A percentile compares a stretch with the other conserved stretches of the same genome.
Conservation (phyloP, 2,888 invertebrate genomes). For the Nezara viridula region DNA sequence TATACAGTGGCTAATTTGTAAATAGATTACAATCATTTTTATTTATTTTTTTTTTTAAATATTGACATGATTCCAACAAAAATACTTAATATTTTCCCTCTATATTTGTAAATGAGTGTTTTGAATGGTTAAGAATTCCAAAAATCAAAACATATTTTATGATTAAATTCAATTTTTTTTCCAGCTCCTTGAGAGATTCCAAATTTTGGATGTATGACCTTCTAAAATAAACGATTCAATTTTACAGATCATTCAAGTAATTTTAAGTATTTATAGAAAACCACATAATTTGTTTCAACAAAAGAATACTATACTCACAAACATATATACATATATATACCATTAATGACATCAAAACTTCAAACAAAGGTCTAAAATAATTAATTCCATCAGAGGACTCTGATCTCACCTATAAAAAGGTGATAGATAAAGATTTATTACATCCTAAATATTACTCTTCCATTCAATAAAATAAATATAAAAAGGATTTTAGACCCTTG, state of each 20-base stretch:
- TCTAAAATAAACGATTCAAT: neutral
- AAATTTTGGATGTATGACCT: no score
- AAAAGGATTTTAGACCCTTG: neutral
- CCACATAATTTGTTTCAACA: neutral
- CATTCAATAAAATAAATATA: neutral
- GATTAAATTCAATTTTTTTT: no score
- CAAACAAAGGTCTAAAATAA: neutral
- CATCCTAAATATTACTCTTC: neutral
- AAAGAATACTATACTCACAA: neutral
- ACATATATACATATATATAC: neutral
- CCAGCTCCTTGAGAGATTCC: no score
- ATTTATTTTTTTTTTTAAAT: no score
- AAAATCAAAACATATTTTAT: no score
- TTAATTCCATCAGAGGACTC: neutral
- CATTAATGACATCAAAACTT: neutral
- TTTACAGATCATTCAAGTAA: neutral
- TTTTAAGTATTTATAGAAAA: neutral
- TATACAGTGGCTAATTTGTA: no score
- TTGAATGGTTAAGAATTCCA: no score
- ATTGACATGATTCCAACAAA: no score
- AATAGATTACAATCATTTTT: no score
- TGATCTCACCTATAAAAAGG: neutral
- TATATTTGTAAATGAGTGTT: no score
- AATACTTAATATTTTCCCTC: no score
- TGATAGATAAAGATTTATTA: neutral